Evolutionary conservation across 2,113 vertebrate species (phyloP).

Genomic region (Pangasianodon gigas): DNA sequence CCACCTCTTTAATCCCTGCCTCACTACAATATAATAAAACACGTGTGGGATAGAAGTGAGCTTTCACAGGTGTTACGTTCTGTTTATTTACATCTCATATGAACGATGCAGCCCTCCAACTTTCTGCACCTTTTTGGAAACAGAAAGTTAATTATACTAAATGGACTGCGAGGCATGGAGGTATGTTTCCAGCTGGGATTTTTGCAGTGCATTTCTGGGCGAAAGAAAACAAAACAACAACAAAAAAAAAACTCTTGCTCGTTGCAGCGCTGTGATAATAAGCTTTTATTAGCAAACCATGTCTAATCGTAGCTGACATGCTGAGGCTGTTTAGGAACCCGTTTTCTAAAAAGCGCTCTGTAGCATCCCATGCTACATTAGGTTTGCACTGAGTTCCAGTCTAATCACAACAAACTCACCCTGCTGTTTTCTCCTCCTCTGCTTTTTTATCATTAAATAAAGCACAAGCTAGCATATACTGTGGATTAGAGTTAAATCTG

Average conservation of each 20-base stretch:
- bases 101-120: conserved; percentile 37
- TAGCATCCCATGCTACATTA: conserved; percentile 44
- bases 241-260: not conserved
- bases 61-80: conserved; percentile 57
- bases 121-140: conserved; percentile 49
- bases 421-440: conserved; percentile 64
- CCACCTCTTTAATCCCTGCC: not conserved
- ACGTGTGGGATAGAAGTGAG: conserved; percentile 35
- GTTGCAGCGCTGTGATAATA: conserved; percentile 47
- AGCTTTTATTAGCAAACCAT: conserved; percentile 58
- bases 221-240: not conserved
- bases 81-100: conserved; percentile 32
- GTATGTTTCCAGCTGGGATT: conserved; percentile 27
- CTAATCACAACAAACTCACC: conserved; percentile 53
- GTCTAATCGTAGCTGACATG: conserved; percentile 54
- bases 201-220: conserved; percentile 26
- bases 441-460: conserved; percentile 71
- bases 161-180: conserved; percentile 34
- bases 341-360: not conserved
- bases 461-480: conserved; percentile 50
- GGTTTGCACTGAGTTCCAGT: conserved; percentile 46
- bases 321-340: conserved; percentile 48
- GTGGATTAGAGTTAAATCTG: conserved; percentile 47
- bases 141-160: conserved; percentile 53
- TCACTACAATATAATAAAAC: conserved; percentile 17